Conservation (phyloP, 1,140 invertebrate genomes). For the Oryctes rhinoceros region DNA sequence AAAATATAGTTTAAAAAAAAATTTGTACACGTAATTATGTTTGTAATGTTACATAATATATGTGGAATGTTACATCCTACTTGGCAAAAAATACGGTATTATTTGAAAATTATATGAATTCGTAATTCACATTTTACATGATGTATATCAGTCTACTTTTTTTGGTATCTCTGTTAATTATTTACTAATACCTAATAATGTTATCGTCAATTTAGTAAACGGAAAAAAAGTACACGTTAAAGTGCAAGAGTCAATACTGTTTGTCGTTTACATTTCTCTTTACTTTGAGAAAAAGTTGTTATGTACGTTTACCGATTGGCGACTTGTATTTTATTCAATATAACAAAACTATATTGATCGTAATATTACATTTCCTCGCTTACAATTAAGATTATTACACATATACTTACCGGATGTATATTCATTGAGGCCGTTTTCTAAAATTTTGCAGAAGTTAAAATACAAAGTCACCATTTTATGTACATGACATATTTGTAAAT, state of each 20-base stretch:
- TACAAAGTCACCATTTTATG: too few species aligned
- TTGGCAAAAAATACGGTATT: slow-evolving; percentile 7
- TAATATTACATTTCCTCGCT: too few species aligned
- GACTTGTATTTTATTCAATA: too few species aligned
- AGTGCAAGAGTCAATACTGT: not conserved
- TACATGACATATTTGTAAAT: too few species aligned
- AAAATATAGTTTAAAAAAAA: slow-evolving; percentile 28
- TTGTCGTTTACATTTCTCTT: not conserved
- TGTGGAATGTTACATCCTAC: not conserved
- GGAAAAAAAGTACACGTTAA: not conserved
- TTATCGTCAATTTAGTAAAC: not conserved
- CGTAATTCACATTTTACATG: too few species aligned
- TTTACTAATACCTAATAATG: not conserved
- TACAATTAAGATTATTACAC: too few species aligned
- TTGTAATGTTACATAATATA: not conserved
- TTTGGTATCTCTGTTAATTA: not conserved
- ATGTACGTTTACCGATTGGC: too few species aligned
- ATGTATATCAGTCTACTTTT: slow-evolving; percentile 14
- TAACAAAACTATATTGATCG: too few species aligned
- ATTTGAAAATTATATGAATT: not conserved
- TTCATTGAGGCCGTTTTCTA: too few species aligned
- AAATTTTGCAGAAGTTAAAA: too few species aligned
- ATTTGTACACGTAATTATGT: not conserved
- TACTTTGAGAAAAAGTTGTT: too few species aligned
- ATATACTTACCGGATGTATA: too few species aligned